Conservation (phyloP, 2,888 invertebrate genomes). For the Brachyopa scutellaris region DNA sequence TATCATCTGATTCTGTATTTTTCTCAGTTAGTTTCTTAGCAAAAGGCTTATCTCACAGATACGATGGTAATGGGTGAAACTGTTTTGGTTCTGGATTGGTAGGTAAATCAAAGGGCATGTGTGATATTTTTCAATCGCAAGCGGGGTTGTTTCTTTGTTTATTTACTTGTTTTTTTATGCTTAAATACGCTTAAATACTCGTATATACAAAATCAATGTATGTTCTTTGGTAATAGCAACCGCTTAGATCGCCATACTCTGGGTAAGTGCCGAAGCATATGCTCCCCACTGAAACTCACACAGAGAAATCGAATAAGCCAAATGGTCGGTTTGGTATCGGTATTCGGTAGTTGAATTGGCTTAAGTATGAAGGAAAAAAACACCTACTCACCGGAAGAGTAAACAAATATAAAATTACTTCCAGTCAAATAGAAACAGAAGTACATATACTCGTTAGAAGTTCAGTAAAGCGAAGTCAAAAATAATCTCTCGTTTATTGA, state of each 20-base stretch:
- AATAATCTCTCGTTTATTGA: background rate
- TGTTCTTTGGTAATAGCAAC: too few species aligned
- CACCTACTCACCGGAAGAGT: slow-evolving; percentile 35
- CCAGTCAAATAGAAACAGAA: slow-evolving; percentile 20
- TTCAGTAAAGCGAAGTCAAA: background rate
- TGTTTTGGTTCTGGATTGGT: background rate
- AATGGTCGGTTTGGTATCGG: background rate
- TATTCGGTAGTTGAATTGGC: slow-evolving; percentile 16
- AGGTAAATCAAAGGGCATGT: background rate
- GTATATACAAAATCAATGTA: too few species aligned
- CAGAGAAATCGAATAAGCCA: background rate
- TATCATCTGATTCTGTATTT: slow-evolving; percentile 25
- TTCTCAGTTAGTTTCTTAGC: slow-evolving; percentile 20
- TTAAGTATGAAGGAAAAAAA: slow-evolving; percentile 12
- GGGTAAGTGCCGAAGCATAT: too few species aligned
- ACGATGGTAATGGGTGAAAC: slow-evolving; percentile 7
- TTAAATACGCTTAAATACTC: background rate
- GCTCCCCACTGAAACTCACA: background rate
- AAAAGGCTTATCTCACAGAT: slow-evolving; percentile 24
- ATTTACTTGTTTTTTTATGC: too few species aligned
- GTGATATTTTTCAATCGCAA: slow-evolving; percentile 33
- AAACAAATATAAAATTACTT: slow-evolving; percentile 36
- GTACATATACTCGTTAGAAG: background rate
- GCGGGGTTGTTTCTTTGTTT: slow-evolving; percentile 22
- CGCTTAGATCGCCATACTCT: too few species aligned